Percentiles rank a stretch among this genome's conserved stretches.
These are phyloP conservation scores for Semicossyphus pulcher DNA, from an alignment of 2,113 vertebrate species.

Conservation along the genomic window DNA sequence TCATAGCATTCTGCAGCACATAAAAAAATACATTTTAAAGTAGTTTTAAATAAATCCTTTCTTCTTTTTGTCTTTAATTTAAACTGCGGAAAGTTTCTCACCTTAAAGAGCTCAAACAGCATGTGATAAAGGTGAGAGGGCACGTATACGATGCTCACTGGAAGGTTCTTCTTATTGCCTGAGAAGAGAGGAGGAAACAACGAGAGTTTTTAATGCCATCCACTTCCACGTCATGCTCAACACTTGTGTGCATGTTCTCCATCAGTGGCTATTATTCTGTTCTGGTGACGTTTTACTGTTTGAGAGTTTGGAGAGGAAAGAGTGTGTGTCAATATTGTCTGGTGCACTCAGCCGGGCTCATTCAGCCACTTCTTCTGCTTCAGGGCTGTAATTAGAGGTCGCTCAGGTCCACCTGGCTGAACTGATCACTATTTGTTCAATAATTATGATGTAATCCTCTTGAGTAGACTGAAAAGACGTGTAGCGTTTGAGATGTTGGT, in stretches of 20 bases:
- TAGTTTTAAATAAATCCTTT: no score
- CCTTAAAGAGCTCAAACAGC: constrained; percentile 98
- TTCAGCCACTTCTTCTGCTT: constrained; percentile 36
- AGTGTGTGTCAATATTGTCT: constrained; percentile 64
- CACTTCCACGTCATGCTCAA: neutral
- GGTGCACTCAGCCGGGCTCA: constrained; percentile 26
- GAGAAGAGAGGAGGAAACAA: constrained; percentile 22
- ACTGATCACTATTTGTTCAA: neutral
- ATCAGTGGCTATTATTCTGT: constrained; percentile 24
- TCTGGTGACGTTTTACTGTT: neutral
- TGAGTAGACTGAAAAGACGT: neutral
- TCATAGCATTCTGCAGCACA: constrained; percentile 91
- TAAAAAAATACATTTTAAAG: no score
- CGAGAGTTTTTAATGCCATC: neutral
- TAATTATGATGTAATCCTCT: neutral
- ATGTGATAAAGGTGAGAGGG: constrained; percentile 97
- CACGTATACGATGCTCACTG: constrained; percentile 92
- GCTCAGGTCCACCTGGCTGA: constrained; percentile 48
- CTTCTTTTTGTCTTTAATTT: neutral
- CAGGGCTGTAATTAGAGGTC: constrained; percentile 58
- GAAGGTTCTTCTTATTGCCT: constrained; percentile 83
- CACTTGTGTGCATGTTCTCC: constrained; percentile 1
- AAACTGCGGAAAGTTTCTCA: constrained; percentile 44
- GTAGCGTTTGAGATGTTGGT: neutral
- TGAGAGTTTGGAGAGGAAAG: constrained; percentile 20